Base-by-base conservation (phyloP, 2,797 vertebrate genomes). In the Manis crassicaudata region DNA sequence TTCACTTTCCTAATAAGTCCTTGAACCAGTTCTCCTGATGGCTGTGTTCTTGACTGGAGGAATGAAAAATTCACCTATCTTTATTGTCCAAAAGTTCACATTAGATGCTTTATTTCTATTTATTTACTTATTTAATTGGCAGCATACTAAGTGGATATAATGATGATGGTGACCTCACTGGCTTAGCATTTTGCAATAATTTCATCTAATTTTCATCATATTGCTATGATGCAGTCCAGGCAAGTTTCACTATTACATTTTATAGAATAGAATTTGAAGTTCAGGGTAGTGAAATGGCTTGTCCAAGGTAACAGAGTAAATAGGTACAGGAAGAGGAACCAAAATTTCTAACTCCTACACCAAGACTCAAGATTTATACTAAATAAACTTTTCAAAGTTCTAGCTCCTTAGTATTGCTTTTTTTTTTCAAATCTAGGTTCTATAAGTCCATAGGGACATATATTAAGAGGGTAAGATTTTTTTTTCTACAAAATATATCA, bases 41-140 rank as follows among this genome's bases (percentile, higher is more conserved):
- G n/a, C 29, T 80, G 52, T 85, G 46, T 56, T 72, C 76, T 95
- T 65, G 35, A 67, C 70, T 20, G 23, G 46, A 18, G 25, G 65
- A 88, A 80, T 93, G 90, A 95, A 81, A 94, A 72, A 73, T 65
- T 17, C 1, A 84, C n/a, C 35, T n/a, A 35, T 46, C 12, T 80
- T 88, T 85, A n/a, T 75, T 46, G 29, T 73, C 67, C n/a, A 13
- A 92, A 94, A 87, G 20, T 46, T 0, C 27, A 4, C 40, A 77
- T 52, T 68, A 91, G 43, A 79, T 68, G 7, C 56, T 63, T 60
- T 90, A 21, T 14, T 65, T 88, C 60, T 21, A 29, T 32, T 94
- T 92, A 10, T 92, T 92, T 92, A 85, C 20, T 32, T 56, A 4
- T 83, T 80, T 89, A 86, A 60, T 80, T 73, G n/a, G 17, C 56